Evolutionary conservation across 1,140 invertebrate species (phyloP), one percentile per base, ranked within the genome.

Genomic region (Camponotus pennsylvanicus): DNA sequence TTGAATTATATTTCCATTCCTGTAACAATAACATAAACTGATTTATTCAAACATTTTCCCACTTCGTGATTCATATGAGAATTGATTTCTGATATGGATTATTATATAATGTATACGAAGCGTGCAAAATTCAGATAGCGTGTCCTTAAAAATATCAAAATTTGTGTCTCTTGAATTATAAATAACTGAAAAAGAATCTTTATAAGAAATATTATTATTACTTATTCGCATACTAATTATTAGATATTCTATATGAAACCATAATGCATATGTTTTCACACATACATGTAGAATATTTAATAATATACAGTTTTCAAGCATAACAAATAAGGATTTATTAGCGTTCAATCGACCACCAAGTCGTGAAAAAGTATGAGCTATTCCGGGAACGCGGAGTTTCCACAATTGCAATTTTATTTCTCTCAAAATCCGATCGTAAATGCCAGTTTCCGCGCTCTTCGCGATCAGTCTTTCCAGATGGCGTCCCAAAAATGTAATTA

Each of bases 401-500:
- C 52, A 27, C 27, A 73, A 45, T 34, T 73, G 49, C 70, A 55
- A 55, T 73, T 82, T 42, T 21, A 59, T 82, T 57, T 73, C 67
- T 82, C 79, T 59, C 67, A 11, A 80, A 59, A 71, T 71, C 21
- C 34, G 40, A 18, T 5, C 34, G 64, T n/a, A 82, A 71, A 27
- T 7, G 34, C 11, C 40, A 71, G 42, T 59, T 59, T 7, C n/a
- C 37, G 52, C 27, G 37, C 52, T 21, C 37, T 45, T 71, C 37
- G 11, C 78, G 67, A 82, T 73, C 79, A 61, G 52, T 40, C 40
- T 45, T 82, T 59, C 52, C 79, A 82, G 67, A 82, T 82, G 67
- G 67, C 40, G 67, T 82, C 21, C 79, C 57, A 82, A 82, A 82
- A 82, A 82, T 82, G 79, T 82, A 82, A 82, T 82, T 82, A 82